Percentiles rank a stretch among this genome's conserved stretches.
Conservation (phyloP, 2,797 vertebrate genomes). For the Chromobotia macracanthus region DNA sequence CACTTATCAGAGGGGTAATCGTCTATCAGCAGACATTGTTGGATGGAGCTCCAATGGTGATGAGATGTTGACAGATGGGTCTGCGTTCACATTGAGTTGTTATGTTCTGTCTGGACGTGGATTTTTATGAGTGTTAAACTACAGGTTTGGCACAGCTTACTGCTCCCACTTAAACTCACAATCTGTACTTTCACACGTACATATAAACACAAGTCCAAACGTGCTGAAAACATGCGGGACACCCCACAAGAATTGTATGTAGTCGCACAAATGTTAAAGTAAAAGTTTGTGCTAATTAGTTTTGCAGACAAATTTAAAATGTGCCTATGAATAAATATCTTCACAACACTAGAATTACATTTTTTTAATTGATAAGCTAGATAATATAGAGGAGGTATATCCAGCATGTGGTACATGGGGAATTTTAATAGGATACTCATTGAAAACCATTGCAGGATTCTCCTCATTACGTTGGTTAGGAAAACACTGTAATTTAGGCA, state of each 20-base stretch:
- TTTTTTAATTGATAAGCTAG: too few relatives aligned
- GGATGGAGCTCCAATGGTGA: constrained; percentile 27
- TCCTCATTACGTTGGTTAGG: too few relatives aligned
- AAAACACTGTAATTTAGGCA: too few relatives aligned
- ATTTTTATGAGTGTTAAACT: constrained; percentile 34
- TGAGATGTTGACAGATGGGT: constrained; percentile 64
- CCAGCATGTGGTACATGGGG: too few relatives aligned
- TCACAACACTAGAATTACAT: too few relatives aligned
- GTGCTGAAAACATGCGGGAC: constrained; percentile 22
- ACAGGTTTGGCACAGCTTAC: constrained; percentile 25
- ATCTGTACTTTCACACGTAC: constrained; percentile 50
- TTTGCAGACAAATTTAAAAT: too few relatives aligned
- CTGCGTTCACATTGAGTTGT: constrained; percentile 68
- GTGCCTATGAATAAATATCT: too few relatives aligned
- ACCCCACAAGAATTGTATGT: not conserved
- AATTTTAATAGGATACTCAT: too few relatives aligned
- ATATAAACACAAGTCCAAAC: constrained; percentile 39
- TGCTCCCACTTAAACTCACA: constrained; percentile 46
- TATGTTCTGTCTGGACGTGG: constrained; percentile 56
- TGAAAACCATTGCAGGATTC: too few relatives aligned
- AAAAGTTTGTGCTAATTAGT: constrained; percentile 1
- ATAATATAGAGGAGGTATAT: too few relatives aligned
- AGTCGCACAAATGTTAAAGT: constrained; percentile 4
- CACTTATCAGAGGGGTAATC: constrained; percentile 23
- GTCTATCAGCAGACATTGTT: constrained; percentile 26